A percentile compares a stretch with the other conserved stretches of the same genome.
These are phyloP conservation scores for Psittacula echo DNA, from an alignment of 2,797 vertebrate genomes.

Conservation along the genomic window DNA sequence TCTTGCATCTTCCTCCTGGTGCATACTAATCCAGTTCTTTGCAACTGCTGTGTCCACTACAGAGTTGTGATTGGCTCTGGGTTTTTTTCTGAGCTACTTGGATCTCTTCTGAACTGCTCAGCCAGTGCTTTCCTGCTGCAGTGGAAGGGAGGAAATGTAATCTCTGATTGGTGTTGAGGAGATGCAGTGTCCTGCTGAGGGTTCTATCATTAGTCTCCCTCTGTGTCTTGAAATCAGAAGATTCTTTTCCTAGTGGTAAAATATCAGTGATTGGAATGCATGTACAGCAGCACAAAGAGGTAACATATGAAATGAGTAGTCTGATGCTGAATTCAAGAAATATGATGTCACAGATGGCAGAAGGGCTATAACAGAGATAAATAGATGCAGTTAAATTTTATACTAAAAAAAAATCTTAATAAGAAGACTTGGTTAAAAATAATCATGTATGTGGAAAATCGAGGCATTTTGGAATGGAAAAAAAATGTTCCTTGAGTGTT, in stretches of 20 bases:
- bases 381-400: not conserved
- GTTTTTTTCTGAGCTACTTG: not conserved
- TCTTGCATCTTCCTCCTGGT: not conserved
- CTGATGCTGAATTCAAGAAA: constrained; percentile 20
- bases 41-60: not conserved
- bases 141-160: constrained; percentile 49
- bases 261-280: constrained; percentile 16
- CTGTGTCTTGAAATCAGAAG: constrained; percentile 31
- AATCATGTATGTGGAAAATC: not conserved
- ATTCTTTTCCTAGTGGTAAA: constrained; percentile 30
- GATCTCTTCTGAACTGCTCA: constrained; percentile 33
- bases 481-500: not conserved
- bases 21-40: constrained; percentile 21
- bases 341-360: not conserved
- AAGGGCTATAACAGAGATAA: constrained; percentile 15
- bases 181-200: constrained; percentile 50
- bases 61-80: not conserved
- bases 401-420: not conserved
- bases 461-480: not conserved
- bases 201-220: constrained; percentile 42
- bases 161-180: constrained; percentile 52
- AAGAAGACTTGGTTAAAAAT: not conserved
- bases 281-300: not conserved
- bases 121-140: constrained; percentile 27
- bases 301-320: constrained; percentile 13